phyloP scores from a whole-genome alignment of 2,888 invertebrate species.

The Dromius quadrimaculatus region DNA sequence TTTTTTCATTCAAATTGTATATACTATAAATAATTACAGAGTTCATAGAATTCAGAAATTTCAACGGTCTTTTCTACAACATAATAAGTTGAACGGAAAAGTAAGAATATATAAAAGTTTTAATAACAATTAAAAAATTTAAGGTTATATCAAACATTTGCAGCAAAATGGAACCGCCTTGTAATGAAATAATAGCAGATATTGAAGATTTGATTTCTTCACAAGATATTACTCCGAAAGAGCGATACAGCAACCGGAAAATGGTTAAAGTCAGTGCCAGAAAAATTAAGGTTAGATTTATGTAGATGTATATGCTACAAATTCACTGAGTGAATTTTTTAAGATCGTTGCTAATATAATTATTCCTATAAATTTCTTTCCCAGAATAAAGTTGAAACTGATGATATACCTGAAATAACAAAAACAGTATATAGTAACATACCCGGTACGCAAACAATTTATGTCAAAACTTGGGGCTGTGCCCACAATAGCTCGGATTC shows the following conservation, averaged over 20 bases:
- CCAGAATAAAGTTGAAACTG: constrained; percentile 48
- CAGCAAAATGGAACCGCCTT: constrained; percentile 70
- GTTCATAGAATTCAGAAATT: too few relatives aligned
- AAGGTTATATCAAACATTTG: constrained; percentile 29
- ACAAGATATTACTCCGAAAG: constrained; percentile 83
- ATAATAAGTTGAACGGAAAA: too few relatives aligned
- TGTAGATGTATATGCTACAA: not conserved
- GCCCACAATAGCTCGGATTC: constrained; percentile 98
- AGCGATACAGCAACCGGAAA: constrained; percentile 79
- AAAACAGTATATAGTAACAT: constrained; percentile 60
- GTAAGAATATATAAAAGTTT: constrained; percentile 6
- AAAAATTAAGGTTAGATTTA: constrained; percentile 62
- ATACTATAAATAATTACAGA: too few relatives aligned
- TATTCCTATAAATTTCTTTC: constrained; percentile 2
- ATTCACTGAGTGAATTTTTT: too few relatives aligned
- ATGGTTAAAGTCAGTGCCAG: constrained; percentile 77
- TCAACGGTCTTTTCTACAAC: too few relatives aligned
- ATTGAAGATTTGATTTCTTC: constrained; percentile 87
- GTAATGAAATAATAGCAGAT: constrained; percentile 81
- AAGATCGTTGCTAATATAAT: too few relatives aligned
- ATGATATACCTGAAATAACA: constrained; percentile 39
- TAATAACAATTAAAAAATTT: not conserved
- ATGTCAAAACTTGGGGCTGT: constrained; percentile 97
- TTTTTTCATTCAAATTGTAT: too few relatives aligned
- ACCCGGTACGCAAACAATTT: constrained; percentile 83